Base-by-base conservation (phyloP, 2,888 invertebrate genomes). In the Diloba caeruleocephala region DNA sequence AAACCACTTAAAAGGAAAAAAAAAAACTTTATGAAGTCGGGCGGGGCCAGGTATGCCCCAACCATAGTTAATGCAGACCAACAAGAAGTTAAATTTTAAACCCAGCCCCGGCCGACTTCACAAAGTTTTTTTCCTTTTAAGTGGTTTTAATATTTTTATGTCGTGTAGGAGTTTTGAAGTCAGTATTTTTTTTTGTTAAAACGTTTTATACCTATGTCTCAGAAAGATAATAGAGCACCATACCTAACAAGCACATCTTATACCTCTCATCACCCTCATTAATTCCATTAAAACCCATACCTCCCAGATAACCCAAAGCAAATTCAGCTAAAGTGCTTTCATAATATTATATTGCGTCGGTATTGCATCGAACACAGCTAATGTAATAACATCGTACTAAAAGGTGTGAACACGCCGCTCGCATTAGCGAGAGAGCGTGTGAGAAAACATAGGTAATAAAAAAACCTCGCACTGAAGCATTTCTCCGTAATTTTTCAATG, bases 391-490 rank as follows among this genome's bases (percentile, higher is more conserved):
- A 28, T 19, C 36, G 39, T 42, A 39, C 37, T 55, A 56, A 69
- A 73, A 74, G 61, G 69, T 74, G 67, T 49, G 64, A 62, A 61
- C 41, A 19, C 17, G 36, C 31, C 17, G 34, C 31, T 36, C 55
- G 48, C 68, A 74, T 74, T 75, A 76, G 54, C 44, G 54, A 54
- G 62, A 79, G 61, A 75, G 79, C 74, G 70, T 68, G 55, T 14
- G 28, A n/a, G n/a, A n/a, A n/a, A 38, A 49, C 55, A 55, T 55
- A 65, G 70, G 74, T 74, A 67, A 45, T 41, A 65, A 43, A 59
- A 56, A 52, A 62, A 58, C 57, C 39, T 50, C 41, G 33, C 36
- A 17, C 45, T 61, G 26, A 55, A 58, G 46, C 59, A 71, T 60
- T 73, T 65, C 29, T 10, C 34, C 56, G 50, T 52, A 62, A 68